Percentiles rank a stretch among this genome's conserved stretches.
phyloP scores from a whole-genome alignment of 1,140 invertebrate species.

The Drosophila parabipectinata region DNA sequence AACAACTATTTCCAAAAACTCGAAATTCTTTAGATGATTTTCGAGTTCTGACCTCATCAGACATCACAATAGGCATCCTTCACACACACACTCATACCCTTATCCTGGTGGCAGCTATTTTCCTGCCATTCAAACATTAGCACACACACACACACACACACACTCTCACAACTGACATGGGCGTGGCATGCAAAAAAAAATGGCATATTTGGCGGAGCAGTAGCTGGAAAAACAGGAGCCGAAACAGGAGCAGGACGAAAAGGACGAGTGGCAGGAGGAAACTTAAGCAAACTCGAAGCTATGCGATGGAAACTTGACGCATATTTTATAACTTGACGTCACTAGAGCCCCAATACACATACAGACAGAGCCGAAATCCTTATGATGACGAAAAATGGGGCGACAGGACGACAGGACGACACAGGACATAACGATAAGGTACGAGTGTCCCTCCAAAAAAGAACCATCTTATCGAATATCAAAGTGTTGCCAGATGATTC shows the following conservation, averaged over 20 bases:
- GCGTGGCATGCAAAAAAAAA: conserved; percentile 60
- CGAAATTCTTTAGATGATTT: not conserved
- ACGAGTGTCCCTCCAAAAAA: conserved; percentile 8
- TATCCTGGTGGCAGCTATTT: not conserved
- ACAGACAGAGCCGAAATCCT: conserved; percentile 21
- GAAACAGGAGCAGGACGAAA: conserved; percentile 2
- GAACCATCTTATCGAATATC: conserved; percentile 71
- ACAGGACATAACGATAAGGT: conserved; percentile 5
- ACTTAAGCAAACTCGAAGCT: conserved; percentile 46
- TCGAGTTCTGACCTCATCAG: conserved; percentile 38
- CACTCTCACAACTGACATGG: conserved; percentile 35
- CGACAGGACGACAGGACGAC: not conserved
- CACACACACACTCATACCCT: conserved; percentile 1
- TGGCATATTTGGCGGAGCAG: conserved; percentile 18
- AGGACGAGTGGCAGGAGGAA: conserved; percentile 18
- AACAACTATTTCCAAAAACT: not conserved
- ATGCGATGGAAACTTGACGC: conserved; percentile 54
- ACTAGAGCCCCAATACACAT: conserved; percentile 24
- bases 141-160: conserved; percentile 7
- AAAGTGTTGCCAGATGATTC: conserved; percentile 77
- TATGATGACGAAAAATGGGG: conserved; percentile 39
- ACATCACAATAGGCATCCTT: conserved; percentile 17
- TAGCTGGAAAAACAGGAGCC: not conserved
- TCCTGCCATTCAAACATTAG: not conserved
- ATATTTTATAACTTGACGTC: conserved; percentile 79